A percentile compares a stretch with the other conserved stretches of the same genome.
phyloP scores from a whole-genome alignment of 2,797 vertebrate genomes.

The Esox masquinongy region DNA sequence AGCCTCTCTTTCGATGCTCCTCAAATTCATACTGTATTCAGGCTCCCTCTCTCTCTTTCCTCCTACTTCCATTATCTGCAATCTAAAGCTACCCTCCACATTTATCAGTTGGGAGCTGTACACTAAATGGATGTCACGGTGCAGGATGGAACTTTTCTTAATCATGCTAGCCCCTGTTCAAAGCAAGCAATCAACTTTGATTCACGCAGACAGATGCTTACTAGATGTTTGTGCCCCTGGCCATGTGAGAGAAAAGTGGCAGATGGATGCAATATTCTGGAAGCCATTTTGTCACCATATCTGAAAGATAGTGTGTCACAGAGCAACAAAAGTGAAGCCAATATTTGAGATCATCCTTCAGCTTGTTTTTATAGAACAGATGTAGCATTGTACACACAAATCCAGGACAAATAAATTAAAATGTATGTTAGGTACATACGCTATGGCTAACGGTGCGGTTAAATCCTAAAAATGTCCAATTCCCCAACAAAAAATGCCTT shows the following conservation, averaged over 20 bases:
- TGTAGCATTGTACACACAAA: no score
- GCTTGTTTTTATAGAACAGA: no score
- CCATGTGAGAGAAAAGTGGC: slow-evolving; percentile 30
- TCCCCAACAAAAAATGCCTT: no score
- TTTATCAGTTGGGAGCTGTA: slow-evolving; percentile 59
- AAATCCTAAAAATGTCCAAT: no score
- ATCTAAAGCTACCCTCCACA: slow-evolving; percentile 62
- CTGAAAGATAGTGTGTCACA: slow-evolving; percentile 25
- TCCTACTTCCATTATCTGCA: slow-evolving; percentile 56
- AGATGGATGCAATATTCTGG: slow-evolving; percentile 24
- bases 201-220: slow-evolving; percentile 58
- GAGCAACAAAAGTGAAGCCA: slow-evolving; percentile 9
- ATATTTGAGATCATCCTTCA: background rate
- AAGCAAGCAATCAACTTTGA: slow-evolving; percentile 44
- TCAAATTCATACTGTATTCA: slow-evolving; percentile 24
- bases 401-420: no score
- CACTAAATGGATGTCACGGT: slow-evolving; percentile 59
- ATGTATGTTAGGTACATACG: no score
- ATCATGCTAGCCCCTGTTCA: slow-evolving; percentile 42
- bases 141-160: slow-evolving; percentile 60
- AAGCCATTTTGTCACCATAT: slow-evolving; percentile 34
- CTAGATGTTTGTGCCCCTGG: slow-evolving; percentile 45
- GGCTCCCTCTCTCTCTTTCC: slow-evolving; percentile 31
- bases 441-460: no score
- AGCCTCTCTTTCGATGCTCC: slow-evolving; percentile 44